phyloP scores from a whole-genome alignment of 2,113 vertebrate species.

The Corythoichthys haematopterus region DNA sequence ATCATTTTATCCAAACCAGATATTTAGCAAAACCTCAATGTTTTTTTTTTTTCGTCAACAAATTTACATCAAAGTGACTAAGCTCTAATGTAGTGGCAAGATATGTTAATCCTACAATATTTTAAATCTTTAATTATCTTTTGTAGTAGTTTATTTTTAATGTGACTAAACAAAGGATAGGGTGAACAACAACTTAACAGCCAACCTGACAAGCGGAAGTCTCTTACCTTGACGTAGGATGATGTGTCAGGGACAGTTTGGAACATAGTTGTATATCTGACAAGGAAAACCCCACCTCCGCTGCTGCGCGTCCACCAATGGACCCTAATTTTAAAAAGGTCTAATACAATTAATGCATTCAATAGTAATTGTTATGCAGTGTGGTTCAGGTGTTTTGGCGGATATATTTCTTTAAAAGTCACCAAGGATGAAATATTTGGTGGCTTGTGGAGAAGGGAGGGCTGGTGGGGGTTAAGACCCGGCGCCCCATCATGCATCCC shows the following conservation, averaged over 20 bases:
- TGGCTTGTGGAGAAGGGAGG: not conserved
- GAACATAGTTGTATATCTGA: slow-evolving; percentile 80
- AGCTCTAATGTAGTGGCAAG: too few species aligned
- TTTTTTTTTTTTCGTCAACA: too few species aligned
- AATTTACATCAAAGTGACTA: too few species aligned
- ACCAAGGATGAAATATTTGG: slow-evolving; percentile 2
- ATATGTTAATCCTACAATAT: too few species aligned
- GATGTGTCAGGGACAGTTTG: slow-evolving; percentile 95
- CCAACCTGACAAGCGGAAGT: slow-evolving; percentile 77
- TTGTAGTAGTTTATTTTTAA: too few species aligned
- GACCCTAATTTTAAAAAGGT: slow-evolving; percentile 36
- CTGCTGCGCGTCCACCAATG: slow-evolving; percentile 45
- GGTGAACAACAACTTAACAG: slow-evolving; percentile 13
- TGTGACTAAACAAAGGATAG: too few species aligned
- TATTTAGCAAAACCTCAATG: too few species aligned
- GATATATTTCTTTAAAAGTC: not conserved
- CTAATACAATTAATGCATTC: not conserved
- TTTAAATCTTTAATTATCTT: too few species aligned
- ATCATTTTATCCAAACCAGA: too few species aligned
- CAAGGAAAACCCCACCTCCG: slow-evolving; percentile 58
- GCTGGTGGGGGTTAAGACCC: slow-evolving; percentile 19
- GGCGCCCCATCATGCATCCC: slow-evolving; percentile 58
- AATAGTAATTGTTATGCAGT: not conserved
- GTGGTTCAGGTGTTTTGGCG: not conserved
- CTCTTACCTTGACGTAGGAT: slow-evolving; percentile 99